Evolutionary conservation across 2,888 invertebrate species (phyloP).

Genomic region (Melieria crassipennis): DNA sequence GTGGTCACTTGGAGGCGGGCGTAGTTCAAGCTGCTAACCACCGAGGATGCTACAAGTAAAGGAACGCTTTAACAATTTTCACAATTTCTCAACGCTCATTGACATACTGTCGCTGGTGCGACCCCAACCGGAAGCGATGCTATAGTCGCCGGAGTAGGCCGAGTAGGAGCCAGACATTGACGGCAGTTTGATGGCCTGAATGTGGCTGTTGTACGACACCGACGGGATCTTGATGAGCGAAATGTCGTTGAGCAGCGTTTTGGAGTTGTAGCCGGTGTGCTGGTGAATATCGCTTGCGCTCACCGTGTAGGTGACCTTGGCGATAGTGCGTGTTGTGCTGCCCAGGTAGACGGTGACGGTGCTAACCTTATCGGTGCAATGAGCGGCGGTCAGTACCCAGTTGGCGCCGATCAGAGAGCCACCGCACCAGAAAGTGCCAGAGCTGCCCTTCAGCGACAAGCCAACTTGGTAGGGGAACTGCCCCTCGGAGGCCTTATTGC

Average conservation of each 20-base stretch:
- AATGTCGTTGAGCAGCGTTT: constrained; percentile 52
- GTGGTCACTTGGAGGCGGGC: constrained; percentile 54
- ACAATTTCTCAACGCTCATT: too few species aligned
- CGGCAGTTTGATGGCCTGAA: constrained; percentile 47
- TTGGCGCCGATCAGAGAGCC: constrained; percentile 41
- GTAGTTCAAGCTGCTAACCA: constrained; percentile 60
- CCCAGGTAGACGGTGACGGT: constrained; percentile 52
- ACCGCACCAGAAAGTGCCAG: constrained; percentile 42
- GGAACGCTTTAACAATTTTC: neutral
- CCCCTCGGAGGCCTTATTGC: neutral
- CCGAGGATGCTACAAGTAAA: constrained; percentile 38
- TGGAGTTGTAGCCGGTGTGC: constrained; percentile 58
- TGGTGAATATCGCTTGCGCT: constrained; percentile 51
- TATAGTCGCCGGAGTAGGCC: constrained; percentile 48
- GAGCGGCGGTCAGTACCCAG: constrained; percentile 46
- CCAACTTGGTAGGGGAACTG: constrained; percentile 28
- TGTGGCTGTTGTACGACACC: constrained; percentile 34
- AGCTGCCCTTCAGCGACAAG: neutral
- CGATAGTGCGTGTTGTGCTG: constrained; percentile 48
- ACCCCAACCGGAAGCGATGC: constrained; percentile 54
- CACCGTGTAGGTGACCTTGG: constrained; percentile 47
- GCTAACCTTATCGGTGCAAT: constrained; percentile 42
- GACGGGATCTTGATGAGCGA: constrained; percentile 50
- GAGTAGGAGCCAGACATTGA: constrained; percentile 43
- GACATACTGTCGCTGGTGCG: constrained; percentile 47